Conservation (phyloP, 1,140 invertebrate species). For the Sitophilus oryzae region DNA sequence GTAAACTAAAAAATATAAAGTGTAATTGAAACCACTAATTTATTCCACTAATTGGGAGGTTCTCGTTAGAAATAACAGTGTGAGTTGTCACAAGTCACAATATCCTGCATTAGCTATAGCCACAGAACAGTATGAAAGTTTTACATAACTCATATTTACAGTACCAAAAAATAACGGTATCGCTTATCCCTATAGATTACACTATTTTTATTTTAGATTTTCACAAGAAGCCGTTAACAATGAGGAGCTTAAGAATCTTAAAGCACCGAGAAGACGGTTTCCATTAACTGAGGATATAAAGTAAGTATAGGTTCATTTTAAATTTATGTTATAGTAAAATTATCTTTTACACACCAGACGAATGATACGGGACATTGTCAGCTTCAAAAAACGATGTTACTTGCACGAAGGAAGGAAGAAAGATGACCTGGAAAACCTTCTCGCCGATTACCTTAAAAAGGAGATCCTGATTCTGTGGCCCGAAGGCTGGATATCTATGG, state of each 20-base stretch:
- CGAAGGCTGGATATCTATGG: slow-evolving; percentile 43
- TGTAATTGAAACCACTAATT: no score
- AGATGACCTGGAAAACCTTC: slow-evolving; percentile 35
- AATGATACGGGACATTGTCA: slow-evolving; percentile 38
- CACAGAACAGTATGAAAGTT: no score
- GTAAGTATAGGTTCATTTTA: slow-evolving; percentile 39
- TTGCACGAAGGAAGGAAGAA: slow-evolving; percentile 39
- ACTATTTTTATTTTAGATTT: slow-evolving; percentile 25
- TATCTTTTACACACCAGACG: slow-evolving; percentile 33
- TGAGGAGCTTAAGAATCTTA: slow-evolving; percentile 45
- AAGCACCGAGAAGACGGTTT: slow-evolving; percentile 52
- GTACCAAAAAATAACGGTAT: no score
- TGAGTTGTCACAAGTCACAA: no score
- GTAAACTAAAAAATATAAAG: no score
- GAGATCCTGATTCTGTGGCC: slow-evolving; percentile 40
- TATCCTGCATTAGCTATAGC: no score
- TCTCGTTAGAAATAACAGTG: no score
- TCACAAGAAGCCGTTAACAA: slow-evolving; percentile 28
- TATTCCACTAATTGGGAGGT: no score
- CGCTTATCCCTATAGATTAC: not conserved
- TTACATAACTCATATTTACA: no score
- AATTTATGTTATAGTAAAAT: slow-evolving; percentile 12
- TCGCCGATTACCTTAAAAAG: slow-evolving; percentile 35
- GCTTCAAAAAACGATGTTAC: slow-evolving; percentile 37
- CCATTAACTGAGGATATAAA: slow-evolving; percentile 53